Percentiles rank a stretch among this genome's conserved stretches.
These are phyloP conservation scores for Protonibea diacanthus DNA, from an alignment of 2,797 vertebrate genomes.

Conservation along the genomic window DNA sequence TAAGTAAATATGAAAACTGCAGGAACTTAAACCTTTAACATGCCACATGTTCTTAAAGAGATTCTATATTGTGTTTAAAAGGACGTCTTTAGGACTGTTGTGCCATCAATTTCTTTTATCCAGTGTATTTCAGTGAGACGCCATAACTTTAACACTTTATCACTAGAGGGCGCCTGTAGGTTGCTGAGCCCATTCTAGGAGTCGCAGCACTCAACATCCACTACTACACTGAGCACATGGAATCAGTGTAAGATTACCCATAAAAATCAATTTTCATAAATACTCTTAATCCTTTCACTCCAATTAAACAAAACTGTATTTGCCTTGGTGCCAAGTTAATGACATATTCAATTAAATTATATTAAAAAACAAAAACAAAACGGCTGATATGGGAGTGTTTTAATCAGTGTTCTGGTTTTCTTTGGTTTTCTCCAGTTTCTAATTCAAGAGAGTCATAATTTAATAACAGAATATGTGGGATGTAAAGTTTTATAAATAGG, in stretches of 20 bases:
- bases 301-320: conserved; percentile 36
- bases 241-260: conserved; percentile 29
- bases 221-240: conserved; percentile 39
- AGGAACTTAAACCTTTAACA: background rate
- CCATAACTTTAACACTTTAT: background rate
- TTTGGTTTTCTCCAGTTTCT: background rate
- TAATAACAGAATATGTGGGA: background rate
- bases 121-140: background rate
- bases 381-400: background rate
- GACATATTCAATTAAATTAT: conserved; percentile 13
- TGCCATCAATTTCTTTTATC: background rate
- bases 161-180: conserved; percentile 85
- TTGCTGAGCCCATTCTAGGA: conserved; percentile 47
- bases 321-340: conserved; percentile 27
- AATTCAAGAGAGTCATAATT: background rate
- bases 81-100: background rate
- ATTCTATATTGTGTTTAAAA: background rate
- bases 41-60: background rate
- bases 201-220: conserved; percentile 24
- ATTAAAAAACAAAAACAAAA: conserved; percentile 4
- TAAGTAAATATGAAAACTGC: background rate
- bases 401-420: background rate
- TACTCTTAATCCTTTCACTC: conserved; percentile 44
- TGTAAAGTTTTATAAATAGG: background rate
- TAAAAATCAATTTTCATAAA: conserved; percentile 55